Base-by-base conservation (phyloP, 2,888 invertebrate genomes). In the Acanthoscelides obtectus region DNA sequence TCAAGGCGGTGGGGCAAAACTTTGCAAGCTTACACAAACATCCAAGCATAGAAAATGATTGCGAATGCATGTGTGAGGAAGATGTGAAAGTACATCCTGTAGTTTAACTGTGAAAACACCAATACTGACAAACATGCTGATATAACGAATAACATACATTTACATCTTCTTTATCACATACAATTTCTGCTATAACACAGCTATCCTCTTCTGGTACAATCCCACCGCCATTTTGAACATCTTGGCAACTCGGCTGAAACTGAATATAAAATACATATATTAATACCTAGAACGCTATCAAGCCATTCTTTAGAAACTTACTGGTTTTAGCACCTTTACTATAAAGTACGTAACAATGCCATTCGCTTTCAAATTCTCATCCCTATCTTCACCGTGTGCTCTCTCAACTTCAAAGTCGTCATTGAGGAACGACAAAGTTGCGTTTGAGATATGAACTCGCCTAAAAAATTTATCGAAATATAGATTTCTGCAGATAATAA, bases 351-450 rank as follows among this genome's bases (percentile, higher is more conserved):
- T 97, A 86, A 94, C 94, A 80, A 97, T 89, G 73, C 96, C 95
- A 4, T 96, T 95, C 83, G 93, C 93, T 69, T 94, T 89, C 71
- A 97, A 87, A 79, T 94, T 92, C 85, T 97, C 97, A 83, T 98
- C 97, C n/a, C 97, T 89, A 76, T 93, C 92, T 84, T 96, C 96
- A 0, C 97, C 97, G 83, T 90, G 92, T 0, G 94, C 97, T 2
- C 94, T 93, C 83, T 97, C 97, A 77, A 97, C 95, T 86, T 97
- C 96, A 84, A 98, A 98, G 85, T 96, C 96, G 64, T 93, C 93
- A 82, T 92, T 93, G 77, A 98, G 88, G 85, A 93, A 97, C 79
- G 93, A 90, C 81, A 95, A 87, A 0, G 98, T 98, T 81, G 93
- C 93, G 84, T 96, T 95, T 63, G 97, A 97, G 80, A 98, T 94